These are phyloP conservation scores for Electrona antarctica DNA, from an alignment of 2,113 vertebrate genomes.

Conservation along the genomic window DNA sequence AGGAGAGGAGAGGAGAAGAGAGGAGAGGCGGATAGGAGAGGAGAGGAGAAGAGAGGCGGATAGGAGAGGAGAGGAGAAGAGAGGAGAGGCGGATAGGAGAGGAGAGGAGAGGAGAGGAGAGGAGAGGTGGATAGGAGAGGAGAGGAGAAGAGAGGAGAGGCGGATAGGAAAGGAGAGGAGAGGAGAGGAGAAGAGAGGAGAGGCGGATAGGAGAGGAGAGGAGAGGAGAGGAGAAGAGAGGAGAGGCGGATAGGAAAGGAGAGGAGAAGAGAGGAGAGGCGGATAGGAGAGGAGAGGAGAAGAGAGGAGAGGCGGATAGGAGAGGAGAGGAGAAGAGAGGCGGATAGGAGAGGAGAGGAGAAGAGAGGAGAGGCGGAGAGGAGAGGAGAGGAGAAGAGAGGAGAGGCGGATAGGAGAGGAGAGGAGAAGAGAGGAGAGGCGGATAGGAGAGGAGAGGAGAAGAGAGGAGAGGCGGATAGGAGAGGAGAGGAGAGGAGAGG, in stretches of 20 bases:
- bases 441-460: not conserved
- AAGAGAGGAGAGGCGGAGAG: not conserved
- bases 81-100: too few relatives aligned
- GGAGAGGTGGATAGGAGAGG: not conserved
- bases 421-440: not conserved
- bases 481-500: not conserved
- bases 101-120: constrained; percentile 7
- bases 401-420: not conserved
- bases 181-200: not conserved
- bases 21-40: not conserved
- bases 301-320: too few relatives aligned
- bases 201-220: not conserved
- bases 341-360: too few relatives aligned
- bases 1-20: not conserved
- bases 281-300: not conserved
- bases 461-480: too few relatives aligned
- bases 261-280: not conserved
- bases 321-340: not conserved
- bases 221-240: not conserved
- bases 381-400: too few relatives aligned
- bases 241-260: not conserved
- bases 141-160: too few relatives aligned
- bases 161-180: not conserved
- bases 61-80: not conserved
- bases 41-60: too few relatives aligned